Percentiles rank a stretch among this genome's conserved stretches.
These are phyloP conservation scores for Drosophila setosimentum DNA, from an alignment of 2,888 invertebrate genomes.

Conservation along the genomic window DNA sequence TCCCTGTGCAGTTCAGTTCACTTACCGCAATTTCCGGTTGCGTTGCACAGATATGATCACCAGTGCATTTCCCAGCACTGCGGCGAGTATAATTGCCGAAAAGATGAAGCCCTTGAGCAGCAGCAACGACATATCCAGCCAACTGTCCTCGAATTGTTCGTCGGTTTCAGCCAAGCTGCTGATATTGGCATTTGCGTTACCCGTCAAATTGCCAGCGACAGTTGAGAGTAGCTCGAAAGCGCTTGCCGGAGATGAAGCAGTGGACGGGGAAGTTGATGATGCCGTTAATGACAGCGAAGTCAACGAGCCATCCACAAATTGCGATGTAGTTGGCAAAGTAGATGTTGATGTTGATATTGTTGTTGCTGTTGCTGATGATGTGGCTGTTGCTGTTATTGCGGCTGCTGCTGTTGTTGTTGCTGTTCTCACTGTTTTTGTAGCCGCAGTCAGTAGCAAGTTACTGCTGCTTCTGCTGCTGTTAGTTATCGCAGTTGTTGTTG, in stretches of 20 bases:
- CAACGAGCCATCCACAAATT: constrained; percentile 76
- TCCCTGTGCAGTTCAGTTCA: constrained; percentile 14
- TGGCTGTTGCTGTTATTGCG: constrained; percentile 23
- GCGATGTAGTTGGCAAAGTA: constrained; percentile 52
- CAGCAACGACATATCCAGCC: constrained; percentile 87
- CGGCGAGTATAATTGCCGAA: constrained; percentile 94
- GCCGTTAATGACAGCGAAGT: constrained; percentile 72
- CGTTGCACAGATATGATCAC: constrained; percentile 87
- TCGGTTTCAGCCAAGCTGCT: constrained; percentile 39
- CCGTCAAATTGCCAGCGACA: constrained; percentile 61
- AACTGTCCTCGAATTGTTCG: constrained; percentile 78
- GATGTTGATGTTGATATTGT: constrained; percentile 34
- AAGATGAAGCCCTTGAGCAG: constrained; percentile 92
- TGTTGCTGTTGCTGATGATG: constrained; percentile 22
- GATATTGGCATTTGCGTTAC: constrained; percentile 53
- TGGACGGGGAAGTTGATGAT: constrained; percentile 44
- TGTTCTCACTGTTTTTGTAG: constrained; percentile 31
- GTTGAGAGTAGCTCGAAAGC: constrained; percentile 61
- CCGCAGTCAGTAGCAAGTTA: constrained; percentile 42
- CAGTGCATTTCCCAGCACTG: constrained; percentile 95
- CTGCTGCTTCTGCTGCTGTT: constrained; percentile 32
- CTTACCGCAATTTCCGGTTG: constrained; percentile 85
- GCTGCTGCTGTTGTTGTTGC: constrained; percentile 35
- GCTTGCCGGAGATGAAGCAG: constrained; percentile 35
- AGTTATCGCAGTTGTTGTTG: constrained; percentile 40